Conservation (phyloP, 2,888 invertebrate genomes). For the Drosophila paranaensis region DNA sequence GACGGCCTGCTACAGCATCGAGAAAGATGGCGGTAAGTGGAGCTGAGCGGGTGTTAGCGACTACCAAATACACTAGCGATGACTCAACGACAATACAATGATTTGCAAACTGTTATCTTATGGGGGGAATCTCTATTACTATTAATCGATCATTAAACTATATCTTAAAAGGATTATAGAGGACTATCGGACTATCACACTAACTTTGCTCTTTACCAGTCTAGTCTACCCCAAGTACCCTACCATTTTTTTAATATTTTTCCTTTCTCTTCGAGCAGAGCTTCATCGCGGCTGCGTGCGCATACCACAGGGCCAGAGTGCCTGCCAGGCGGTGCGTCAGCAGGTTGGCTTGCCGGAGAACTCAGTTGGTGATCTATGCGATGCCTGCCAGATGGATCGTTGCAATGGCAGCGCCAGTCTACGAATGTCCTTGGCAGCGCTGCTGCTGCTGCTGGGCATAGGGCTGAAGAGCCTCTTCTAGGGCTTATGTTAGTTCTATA, state of each 20-base stretch:
- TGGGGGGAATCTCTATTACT: too few species aligned
- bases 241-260: neutral
- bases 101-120: neutral
- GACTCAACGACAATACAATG: neutral
- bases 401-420: constrained; percentile 72
- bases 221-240: too few species aligned
- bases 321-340: constrained; percentile 51
- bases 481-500: constrained; percentile 37
- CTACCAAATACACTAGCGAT: neutral
- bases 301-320: constrained; percentile 42
- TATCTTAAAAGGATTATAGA: too few species aligned
- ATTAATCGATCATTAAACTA: too few species aligned
- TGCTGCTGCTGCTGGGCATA: constrained; percentile 57
- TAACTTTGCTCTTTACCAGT: neutral
- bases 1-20: constrained; percentile 67
- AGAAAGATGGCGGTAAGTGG: constrained; percentile 44
- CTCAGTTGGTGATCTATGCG: constrained; percentile 47
- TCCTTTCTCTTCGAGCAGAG: constrained; percentile 21
- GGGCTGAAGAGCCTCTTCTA: constrained; percentile 45
- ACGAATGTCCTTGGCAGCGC: constrained; percentile 50
- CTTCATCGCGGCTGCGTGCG: constrained; percentile 69
- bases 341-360: constrained; percentile 6
- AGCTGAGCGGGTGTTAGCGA: neutral
- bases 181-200: too few species aligned
- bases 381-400: constrained; percentile 56